A percentile compares a stretch with the other conserved stretches of the same genome.
Conservation (phyloP, 2,888 invertebrate species). For the Physocephala rufipes region DNA sequence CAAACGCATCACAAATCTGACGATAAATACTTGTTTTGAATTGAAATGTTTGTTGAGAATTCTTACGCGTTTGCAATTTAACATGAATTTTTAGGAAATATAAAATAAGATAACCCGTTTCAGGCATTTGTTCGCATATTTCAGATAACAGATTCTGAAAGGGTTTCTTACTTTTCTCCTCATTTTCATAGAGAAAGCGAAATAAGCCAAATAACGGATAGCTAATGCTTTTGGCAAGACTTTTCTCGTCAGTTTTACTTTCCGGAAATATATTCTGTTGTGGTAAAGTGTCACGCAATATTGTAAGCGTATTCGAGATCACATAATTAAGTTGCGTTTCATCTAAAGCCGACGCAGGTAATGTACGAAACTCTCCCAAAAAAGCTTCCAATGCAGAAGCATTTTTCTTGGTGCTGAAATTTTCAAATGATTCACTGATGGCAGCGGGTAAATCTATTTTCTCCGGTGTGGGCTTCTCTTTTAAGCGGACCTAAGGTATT, state of each 20-base stretch:
- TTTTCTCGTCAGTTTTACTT: slow-evolving; percentile 70
- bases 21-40: slow-evolving; percentile 88
- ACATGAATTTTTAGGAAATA: slow-evolving; percentile 88
- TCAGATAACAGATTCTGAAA: slow-evolving; percentile 83
- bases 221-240: slow-evolving; percentile 78
- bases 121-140: slow-evolving; percentile 76
- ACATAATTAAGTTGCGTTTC: slow-evolving; percentile 64
- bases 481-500: slow-evolving; percentile 60
- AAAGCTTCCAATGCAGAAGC: slow-evolving; percentile 63
- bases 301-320: slow-evolving; percentile 61
- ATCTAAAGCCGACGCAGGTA: slow-evolving; percentile 61
- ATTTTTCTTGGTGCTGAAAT: slow-evolving; percentile 60
- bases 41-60: slow-evolving; percentile 69
- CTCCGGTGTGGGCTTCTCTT: slow-evolving; percentile 63
- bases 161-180: slow-evolving; percentile 81
- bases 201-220: slow-evolving; percentile 89
- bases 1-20: slow-evolving; percentile 83
- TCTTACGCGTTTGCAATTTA: slow-evolving; percentile 68
- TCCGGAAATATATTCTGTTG: slow-evolving; percentile 67
- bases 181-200: slow-evolving; percentile 78
- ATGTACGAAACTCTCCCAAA: slow-evolving; percentile 62
- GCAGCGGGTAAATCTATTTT: slow-evolving; percentile 63
- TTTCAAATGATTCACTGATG: slow-evolving; percentile 64
- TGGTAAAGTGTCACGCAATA: slow-evolving; percentile 63
- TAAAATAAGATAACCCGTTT: slow-evolving; percentile 85